A percentile compares a stretch with the other conserved stretches of the same genome.
These are phyloP conservation scores for Gobiocypris rarus DNA, from an alignment of 2,113 vertebrate species.

Conservation along the genomic window DNA sequence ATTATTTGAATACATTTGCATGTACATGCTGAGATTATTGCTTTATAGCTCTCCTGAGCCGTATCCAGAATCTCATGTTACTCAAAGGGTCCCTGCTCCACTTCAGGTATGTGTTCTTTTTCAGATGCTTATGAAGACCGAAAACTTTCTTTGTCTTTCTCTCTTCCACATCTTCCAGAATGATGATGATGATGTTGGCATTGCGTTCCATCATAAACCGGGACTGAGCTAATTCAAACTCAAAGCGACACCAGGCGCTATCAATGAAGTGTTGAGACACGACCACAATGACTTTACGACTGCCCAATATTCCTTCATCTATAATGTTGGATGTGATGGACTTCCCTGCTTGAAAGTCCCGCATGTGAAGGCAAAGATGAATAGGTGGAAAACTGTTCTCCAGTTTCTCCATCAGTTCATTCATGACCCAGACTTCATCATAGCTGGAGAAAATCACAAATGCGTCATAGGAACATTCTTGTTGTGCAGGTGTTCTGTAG, in stretches of 20 bases:
- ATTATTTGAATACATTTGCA: neutral
- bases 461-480: conserved; percentile 53
- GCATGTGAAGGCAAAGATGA: conserved; percentile 57
- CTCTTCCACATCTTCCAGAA: conserved; percentile 57
- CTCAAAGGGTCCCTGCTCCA: conserved; percentile 50
- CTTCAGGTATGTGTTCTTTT: conserved; percentile 57
- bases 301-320: conserved; percentile 59
- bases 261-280: conserved; percentile 55
- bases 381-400: conserved; percentile 53
- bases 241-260: conserved; percentile 57
- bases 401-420: conserved; percentile 59
- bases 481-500: conserved; percentile 36
- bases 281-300: conserved; percentile 53
- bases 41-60: conserved; percentile 42
- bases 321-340: conserved; percentile 60
- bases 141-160: conserved; percentile 44
- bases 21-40: neutral
- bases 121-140: conserved; percentile 56
- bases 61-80: conserved; percentile 55
- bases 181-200: conserved; percentile 55
- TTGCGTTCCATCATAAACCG: conserved; percentile 46
- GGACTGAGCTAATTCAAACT: conserved; percentile 59
- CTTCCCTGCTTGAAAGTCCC: conserved; percentile 54
- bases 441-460: conserved; percentile 60
- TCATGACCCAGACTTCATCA: conserved; percentile 58